phyloP scores from a whole-genome alignment of 2,113 vertebrate species.

The Ciconia boyciana region DNA sequence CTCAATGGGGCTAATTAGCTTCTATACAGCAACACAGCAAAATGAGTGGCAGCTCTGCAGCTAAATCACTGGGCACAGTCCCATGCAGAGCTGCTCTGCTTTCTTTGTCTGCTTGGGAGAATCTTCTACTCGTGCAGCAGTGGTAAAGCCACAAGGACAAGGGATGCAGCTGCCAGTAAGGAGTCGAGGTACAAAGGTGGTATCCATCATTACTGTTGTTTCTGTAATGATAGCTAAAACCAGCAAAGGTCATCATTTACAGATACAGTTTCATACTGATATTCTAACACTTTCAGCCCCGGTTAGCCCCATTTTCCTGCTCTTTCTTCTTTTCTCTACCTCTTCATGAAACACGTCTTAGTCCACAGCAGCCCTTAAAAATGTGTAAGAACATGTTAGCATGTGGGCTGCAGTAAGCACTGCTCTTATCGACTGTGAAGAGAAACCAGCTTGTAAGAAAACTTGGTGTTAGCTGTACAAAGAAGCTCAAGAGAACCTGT shows the following conservation, averaged over 20 bases:
- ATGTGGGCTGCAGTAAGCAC: background rate
- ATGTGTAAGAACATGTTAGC: background rate
- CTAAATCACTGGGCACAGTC: background rate
- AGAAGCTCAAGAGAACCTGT: background rate
- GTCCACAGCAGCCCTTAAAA: background rate
- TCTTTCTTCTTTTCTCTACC: background rate
- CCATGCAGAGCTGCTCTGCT: background rate
- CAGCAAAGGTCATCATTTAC: background rate
- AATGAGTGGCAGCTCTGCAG: constrained; percentile 33
- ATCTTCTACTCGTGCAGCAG: background rate
- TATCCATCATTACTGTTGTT: background rate
- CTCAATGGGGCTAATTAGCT: constrained; percentile 50
- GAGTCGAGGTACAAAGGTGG: background rate
- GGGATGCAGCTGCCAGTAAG: background rate
- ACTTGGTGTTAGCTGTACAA: background rate
- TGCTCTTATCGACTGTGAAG: background rate
- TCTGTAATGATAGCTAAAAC: background rate
- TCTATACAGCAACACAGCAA: background rate
- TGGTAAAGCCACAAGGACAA: background rate
- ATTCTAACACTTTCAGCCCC: background rate
- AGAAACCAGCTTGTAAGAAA: background rate
- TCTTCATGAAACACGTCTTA: background rate
- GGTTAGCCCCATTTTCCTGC: background rate
- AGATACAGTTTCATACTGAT: background rate
- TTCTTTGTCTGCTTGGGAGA: background rate